phyloP scores from a whole-genome alignment of 2,888 invertebrate genomes.

The Himalopsyche anomala region DNA sequence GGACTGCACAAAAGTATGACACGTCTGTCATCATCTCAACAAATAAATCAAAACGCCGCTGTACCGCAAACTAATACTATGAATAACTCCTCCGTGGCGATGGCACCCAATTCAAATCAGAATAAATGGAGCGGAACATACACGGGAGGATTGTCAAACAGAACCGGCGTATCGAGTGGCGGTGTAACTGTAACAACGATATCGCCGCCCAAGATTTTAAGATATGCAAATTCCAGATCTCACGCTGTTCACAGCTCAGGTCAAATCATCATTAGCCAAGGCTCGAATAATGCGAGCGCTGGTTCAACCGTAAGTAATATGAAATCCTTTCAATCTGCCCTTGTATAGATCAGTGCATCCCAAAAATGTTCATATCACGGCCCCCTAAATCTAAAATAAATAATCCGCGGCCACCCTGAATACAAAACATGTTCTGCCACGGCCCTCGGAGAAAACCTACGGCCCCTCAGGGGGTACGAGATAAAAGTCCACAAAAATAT shows the following conservation, averaged over 20 bases:
- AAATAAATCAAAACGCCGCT: constrained; percentile 81
- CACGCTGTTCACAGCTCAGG: constrained; percentile 62
- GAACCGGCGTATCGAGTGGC: constrained; percentile 71
- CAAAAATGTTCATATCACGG: too few relatives aligned
- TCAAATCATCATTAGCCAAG: constrained; percentile 63
- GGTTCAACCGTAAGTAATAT: constrained; percentile 57
- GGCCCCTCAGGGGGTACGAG: too few relatives aligned
- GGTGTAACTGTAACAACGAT: constrained; percentile 83
- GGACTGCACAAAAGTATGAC: constrained; percentile 91
- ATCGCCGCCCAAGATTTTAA: constrained; percentile 71
- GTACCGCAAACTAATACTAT: constrained; percentile 67
- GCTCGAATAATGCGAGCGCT: constrained; percentile 59
- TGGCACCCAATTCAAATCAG: constrained; percentile 68
- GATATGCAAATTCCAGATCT: constrained; percentile 60
- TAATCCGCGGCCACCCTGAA: too few relatives aligned
- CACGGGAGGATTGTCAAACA: constrained; percentile 54
- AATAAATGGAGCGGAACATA: constrained; percentile 61
- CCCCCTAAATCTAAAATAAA: too few relatives aligned
- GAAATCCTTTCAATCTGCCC: background rate
- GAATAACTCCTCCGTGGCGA: constrained; percentile 67
- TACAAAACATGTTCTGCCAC: too few relatives aligned
- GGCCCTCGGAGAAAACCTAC: too few relatives aligned
- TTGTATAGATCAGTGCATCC: too few relatives aligned
- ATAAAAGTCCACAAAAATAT: too few relatives aligned
- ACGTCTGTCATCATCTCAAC: constrained; percentile 85